A percentile compares a stretch with the other conserved stretches of the same genome.
These are phyloP conservation scores for silkworm (Bombyx mori) DNA, from an alignment of 1,140 invertebrate species.

Conservation along the genomic window ASM3026992v2 NC_085120.1:4181501-4182000, in stretches of 20 bases:
- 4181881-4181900: constrained; percentile 27
- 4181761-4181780: constrained; percentile 5
- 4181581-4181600: too few species aligned
- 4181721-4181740: constrained; percentile 2
- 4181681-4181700: too few species aligned
- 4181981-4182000: constrained; percentile 10
- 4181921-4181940: constrained; percentile 58
- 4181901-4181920: constrained; percentile 60
- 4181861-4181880: constrained; percentile 65
- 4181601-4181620: too few species aligned
- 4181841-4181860: constrained; percentile 68
- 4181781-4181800: background rate
- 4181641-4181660: too few species aligned
- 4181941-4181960: constrained; percentile 18
- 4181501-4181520: too few species aligned
- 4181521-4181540: too few species aligned
- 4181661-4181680: too few species aligned
- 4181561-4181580: too few species aligned
- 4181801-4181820: constrained; percentile 43
- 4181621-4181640: too few species aligned
- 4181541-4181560: too few species aligned
- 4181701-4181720: background rate
- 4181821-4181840: constrained; percentile 16
- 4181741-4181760: background rate
- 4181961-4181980: constrained; percentile 20